Conservation (phyloP, 2,888 invertebrate genomes). For the Escarpia spicata region DNA sequence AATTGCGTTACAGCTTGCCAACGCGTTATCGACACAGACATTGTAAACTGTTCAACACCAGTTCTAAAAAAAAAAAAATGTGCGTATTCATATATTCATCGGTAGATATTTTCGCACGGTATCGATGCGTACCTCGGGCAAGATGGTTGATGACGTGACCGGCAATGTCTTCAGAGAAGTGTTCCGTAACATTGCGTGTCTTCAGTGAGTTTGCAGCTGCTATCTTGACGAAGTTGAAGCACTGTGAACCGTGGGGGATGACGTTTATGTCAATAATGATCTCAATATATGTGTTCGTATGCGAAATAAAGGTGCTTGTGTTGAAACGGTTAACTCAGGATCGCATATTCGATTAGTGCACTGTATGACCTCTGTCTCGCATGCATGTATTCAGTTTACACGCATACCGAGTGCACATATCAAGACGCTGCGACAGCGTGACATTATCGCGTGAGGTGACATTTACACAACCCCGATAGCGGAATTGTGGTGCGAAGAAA, state of each 20-base stretch:
- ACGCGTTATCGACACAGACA: not conserved
- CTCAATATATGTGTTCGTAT: not conserved
- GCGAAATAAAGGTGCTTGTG: not conserved
- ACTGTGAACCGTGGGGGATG: not conserved
- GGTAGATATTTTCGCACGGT: not conserved
- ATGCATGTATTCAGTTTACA: not conserved
- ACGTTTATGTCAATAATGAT: not conserved
- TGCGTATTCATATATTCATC: not conserved
- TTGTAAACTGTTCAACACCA: not conserved
- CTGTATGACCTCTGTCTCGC: not conserved
- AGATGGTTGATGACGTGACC: not conserved
- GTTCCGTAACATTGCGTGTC: not conserved
- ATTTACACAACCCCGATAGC: too few relatives aligned
- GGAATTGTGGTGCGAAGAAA: too few relatives aligned
- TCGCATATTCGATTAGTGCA: too few relatives aligned
- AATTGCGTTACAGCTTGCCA: too few relatives aligned
- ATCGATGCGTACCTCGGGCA: not conserved
- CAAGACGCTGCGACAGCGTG: not conserved
- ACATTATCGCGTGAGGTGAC: not conserved
- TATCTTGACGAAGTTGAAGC: not conserved
- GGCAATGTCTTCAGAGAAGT: not conserved
- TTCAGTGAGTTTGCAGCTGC: not conserved
- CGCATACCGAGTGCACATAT: not conserved
- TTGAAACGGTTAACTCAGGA: not conserved
- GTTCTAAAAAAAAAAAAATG: too few relatives aligned